phyloP scores from a whole-genome alignment of 2,888 invertebrate species.

The Polymixis flavicincta region DNA sequence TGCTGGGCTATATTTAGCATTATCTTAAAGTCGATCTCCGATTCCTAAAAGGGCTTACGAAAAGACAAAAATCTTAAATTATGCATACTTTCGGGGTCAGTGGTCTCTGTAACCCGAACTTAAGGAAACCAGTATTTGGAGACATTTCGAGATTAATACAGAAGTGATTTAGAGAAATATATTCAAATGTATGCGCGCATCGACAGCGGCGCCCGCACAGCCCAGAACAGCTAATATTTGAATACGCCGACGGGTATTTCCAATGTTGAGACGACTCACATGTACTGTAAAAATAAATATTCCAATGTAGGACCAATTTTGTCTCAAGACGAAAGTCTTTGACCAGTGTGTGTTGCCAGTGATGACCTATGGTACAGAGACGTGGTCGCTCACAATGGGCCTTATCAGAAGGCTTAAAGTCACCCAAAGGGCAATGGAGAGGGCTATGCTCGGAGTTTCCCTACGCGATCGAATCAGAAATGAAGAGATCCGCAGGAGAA shows the following conservation, averaged over 20 bases:
- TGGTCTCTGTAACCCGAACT: slow-evolving; percentile 45
- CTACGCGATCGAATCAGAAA: too few species aligned
- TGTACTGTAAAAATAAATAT: background rate
- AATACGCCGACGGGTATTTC: slow-evolving; percentile 44
- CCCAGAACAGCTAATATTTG: slow-evolving; percentile 57
- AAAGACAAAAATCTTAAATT: slow-evolving; percentile 36
- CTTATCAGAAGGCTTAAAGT: too few species aligned
- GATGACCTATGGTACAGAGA: too few species aligned
- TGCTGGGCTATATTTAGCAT: slow-evolving; percentile 14
- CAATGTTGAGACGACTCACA: slow-evolving; percentile 45
- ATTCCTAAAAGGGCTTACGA: slow-evolving; percentile 33
- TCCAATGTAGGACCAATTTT: background rate
- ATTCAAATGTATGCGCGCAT: slow-evolving; percentile 70
- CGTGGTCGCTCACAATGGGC: too few species aligned
- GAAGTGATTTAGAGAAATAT: slow-evolving; percentile 67
- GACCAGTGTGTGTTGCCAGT: too few species aligned
- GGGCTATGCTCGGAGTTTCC: too few species aligned
- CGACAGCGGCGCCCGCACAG: slow-evolving; percentile 33
- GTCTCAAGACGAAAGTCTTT: too few species aligned
- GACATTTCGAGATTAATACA: slow-evolving; percentile 64
- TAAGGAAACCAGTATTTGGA: slow-evolving; percentile 55
- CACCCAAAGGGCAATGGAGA: too few species aligned
- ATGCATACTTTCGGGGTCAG: slow-evolving; percentile 53
- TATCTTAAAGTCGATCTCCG: slow-evolving; percentile 10
- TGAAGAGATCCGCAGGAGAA: too few species aligned